phyloP scores from a whole-genome alignment of 2,888 invertebrate species.

The Andrena bicolor region DNA sequence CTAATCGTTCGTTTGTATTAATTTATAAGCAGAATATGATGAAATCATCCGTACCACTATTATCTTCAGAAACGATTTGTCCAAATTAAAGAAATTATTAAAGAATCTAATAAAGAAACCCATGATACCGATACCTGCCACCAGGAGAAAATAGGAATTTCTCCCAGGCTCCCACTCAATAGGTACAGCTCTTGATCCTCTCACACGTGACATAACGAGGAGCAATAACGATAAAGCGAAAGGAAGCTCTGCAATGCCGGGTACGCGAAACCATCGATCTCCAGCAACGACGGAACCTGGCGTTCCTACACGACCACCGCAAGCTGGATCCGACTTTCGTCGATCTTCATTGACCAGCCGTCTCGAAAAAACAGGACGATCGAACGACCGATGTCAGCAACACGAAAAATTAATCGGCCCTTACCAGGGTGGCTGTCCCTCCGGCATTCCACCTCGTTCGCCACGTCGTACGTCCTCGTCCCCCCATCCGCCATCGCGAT shows the following conservation, averaged over 20 bases:
- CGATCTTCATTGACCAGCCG: slow-evolving; percentile 55
- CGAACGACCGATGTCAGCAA: slow-evolving; percentile 59
- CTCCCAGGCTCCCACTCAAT: background rate
- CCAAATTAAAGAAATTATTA: too few species aligned
- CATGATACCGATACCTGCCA: too few species aligned
- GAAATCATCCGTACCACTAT: too few species aligned
- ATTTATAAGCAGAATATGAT: too few species aligned
- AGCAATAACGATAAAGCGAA: slow-evolving; percentile 47
- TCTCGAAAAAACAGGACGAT: slow-evolving; percentile 50
- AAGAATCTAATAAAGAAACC: too few species aligned
- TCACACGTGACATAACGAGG: slow-evolving; percentile 26
- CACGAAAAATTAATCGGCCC: slow-evolving; percentile 62
- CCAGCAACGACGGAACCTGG: slow-evolving; percentile 35
- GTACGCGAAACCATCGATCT: slow-evolving; percentile 54
- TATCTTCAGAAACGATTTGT: too few species aligned
- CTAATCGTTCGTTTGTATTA: too few species aligned
- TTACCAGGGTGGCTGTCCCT: slow-evolving; percentile 63
- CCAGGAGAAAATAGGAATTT: too few species aligned
- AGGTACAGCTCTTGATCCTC: slow-evolving; percentile 5
- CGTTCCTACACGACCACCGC: slow-evolving; percentile 50
- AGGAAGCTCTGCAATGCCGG: slow-evolving; percentile 18
- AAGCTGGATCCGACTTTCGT: slow-evolving; percentile 45
- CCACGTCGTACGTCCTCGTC: slow-evolving; percentile 60
- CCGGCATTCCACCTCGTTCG: slow-evolving; percentile 68
- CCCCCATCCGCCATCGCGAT: background rate